Conservation (phyloP, 2,888 invertebrate genomes). For the Ornithoptera priamus region DNA sequence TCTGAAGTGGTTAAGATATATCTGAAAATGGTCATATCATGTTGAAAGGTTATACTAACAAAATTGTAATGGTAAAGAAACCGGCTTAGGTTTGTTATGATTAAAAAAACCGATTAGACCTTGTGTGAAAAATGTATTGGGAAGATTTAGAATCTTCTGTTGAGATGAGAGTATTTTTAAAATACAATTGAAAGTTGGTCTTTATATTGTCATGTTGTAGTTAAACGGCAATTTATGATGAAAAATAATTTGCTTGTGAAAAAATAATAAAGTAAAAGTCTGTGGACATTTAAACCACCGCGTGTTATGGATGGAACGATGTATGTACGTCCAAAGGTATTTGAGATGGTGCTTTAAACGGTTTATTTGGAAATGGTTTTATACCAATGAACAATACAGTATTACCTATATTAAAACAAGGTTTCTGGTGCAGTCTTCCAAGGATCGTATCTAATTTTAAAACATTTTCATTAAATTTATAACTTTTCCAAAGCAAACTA, state of each 20-base stretch:
- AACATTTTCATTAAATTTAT: conserved; percentile 36
- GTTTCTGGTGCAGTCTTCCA: conserved; percentile 72
- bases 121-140: conserved; percentile 59
- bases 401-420: conserved; percentile 63
- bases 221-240: conserved; percentile 47
- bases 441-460: conserved; percentile 52
- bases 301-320: conserved; percentile 40
- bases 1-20: conserved; percentile 59
- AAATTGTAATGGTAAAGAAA: conserved; percentile 61
- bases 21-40: conserved; percentile 73
- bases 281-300: conserved; percentile 29
- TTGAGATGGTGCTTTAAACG: conserved; percentile 71
- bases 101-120: conserved; percentile 65
- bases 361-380: conserved; percentile 65
- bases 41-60: conserved; percentile 66
- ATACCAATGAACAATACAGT: conserved; percentile 59
- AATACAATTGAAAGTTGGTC: conserved; percentile 62
- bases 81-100: conserved; percentile 65
- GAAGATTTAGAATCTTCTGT: conserved; percentile 75
- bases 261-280: conserved; percentile 37
- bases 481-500: conserved; percentile 21
- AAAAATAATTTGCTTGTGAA: conserved; percentile 14
- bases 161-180: conserved; percentile 70
- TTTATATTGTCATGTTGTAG: conserved; percentile 56
- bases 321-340: conserved; percentile 58